Evolutionary conservation across 2,888 invertebrate species (phyloP), one percentile per base, ranked within the genome.

Genomic region (Venusia cambrica): DNA sequence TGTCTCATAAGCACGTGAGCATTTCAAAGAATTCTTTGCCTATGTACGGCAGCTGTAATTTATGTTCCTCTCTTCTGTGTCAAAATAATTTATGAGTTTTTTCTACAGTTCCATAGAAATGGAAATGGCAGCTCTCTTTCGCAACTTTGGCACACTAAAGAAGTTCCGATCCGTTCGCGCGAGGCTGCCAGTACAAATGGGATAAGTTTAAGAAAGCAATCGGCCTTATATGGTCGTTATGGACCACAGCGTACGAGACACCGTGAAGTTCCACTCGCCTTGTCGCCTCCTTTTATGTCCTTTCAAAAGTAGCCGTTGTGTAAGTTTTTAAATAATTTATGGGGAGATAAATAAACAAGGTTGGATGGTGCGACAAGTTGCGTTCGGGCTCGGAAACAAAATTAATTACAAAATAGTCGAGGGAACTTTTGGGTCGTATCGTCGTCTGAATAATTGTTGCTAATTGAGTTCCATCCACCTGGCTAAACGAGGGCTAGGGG

Each of bases 201-300:
- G 81, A 77, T 75, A 83, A 84, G 74, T 84, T 84, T 80, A 77
- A 75, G 81, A 79, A 83, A 83, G 84, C 84, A 83, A 84, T 83
- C 79, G 79, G 73, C 76, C 79, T 80, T 83, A 81, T 83, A 83
- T 79, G 81, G 77, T 78, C 78, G 80, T 80, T 80, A 79, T 70
- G 73, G 74, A 76, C 76, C 75, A 73, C 75, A 64, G 66, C 65
- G 62, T 66, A 78, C 73, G 80, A 70, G 79, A 77, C 76, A 69
- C 77, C 73, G 65, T 54, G 71, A 80, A 79, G 58, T 81, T 83
- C 67, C 73, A n/a, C n/a, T n/a, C n/a, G n/a, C 61, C 71, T 72
- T 73, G 73, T 74, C 66, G 71, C 71, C 64, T 70, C 73, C 74
- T 74, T 74, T 73, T 57, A 62, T 69, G 69, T 74, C 32, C 50